Conservation (phyloP, 1,140 invertebrate species). For the Pemphigus obesinymphae region DNA sequence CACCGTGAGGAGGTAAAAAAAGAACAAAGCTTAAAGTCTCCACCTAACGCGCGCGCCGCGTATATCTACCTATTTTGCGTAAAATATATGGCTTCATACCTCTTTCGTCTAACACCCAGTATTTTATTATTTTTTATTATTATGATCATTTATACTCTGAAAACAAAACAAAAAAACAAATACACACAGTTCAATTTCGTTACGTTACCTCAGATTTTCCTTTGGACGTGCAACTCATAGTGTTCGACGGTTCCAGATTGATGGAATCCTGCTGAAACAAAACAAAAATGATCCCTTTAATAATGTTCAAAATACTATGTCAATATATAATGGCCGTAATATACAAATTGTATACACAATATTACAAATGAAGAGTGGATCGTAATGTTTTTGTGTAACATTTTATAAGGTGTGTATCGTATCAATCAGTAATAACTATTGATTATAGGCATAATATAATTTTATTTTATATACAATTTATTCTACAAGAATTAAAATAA, state of each 20-base stretch:
- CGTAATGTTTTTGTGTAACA: too few species aligned
- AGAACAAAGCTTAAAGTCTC: slow-evolving; percentile 29
- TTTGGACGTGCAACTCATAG: slow-evolving; percentile 73
- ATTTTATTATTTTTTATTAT: slow-evolving; percentile 13
- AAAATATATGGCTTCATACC: neutral
- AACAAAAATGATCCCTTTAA: slow-evolving; percentile 42
- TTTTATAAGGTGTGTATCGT: too few species aligned
- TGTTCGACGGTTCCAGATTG: slow-evolving; percentile 68
- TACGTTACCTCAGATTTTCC: slow-evolving; percentile 71
- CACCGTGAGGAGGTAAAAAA: neutral
- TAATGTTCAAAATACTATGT: neutral
- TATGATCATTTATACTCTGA: neutral
- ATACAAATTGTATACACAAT: neutral
- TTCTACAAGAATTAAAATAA: too few species aligned
- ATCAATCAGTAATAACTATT: too few species aligned
- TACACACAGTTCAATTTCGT: slow-evolving; percentile 48
- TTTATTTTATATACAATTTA: too few species aligned
- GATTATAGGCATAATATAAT: too few species aligned
- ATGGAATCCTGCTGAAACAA: slow-evolving; percentile 66
- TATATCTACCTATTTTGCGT: neutral
- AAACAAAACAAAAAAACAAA: neutral
- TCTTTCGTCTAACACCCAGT: neutral
- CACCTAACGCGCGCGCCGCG: neutral
- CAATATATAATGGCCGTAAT: neutral
- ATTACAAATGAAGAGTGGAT: too few species aligned